Conservation (phyloP, 2,797 vertebrate genomes). For the Gymnothorax javanicus region DNA sequence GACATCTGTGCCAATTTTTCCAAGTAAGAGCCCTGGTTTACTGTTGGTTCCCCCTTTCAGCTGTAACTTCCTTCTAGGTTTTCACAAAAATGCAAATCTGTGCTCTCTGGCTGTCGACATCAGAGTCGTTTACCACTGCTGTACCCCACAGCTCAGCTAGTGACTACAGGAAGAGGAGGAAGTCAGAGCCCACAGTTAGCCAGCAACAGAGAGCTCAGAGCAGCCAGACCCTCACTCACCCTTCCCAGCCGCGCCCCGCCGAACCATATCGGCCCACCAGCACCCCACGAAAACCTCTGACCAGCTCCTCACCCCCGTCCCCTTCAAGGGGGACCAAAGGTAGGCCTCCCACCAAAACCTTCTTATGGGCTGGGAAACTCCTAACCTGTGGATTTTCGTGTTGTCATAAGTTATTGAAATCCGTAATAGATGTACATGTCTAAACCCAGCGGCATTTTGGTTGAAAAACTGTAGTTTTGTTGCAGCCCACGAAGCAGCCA, state of each 20-base stretch:
- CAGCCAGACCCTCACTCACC: conserved; percentile 70
- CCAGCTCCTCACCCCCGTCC: conserved; percentile 78
- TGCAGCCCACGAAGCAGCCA: background rate
- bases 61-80: too few species aligned
- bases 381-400: background rate
- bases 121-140: background rate
- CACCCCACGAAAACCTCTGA: conserved; percentile 68
- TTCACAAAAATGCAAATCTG: too few species aligned
- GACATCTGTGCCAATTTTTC: too few species aligned
- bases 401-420: background rate
- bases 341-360: conserved; percentile 50
- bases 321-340: conserved; percentile 75
- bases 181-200: conserved; percentile 90
- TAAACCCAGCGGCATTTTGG: background rate
- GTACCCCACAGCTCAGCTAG: conserved; percentile 74
- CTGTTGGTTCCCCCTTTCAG: too few species aligned
- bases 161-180: conserved; percentile 94
- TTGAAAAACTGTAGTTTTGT: background rate
- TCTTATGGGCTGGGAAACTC: background rate
- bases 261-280: conserved; percentile 61
- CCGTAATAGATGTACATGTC: background rate
- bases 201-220: conserved; percentile 69
- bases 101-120: background rate
- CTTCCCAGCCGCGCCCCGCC: conserved; percentile 40
- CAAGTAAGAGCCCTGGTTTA: too few species aligned